Evolutionary conservation across 2,888 invertebrate species (phyloP), one percentile per base, ranked within the genome.

Genomic region (Ophion costatus): DNA sequence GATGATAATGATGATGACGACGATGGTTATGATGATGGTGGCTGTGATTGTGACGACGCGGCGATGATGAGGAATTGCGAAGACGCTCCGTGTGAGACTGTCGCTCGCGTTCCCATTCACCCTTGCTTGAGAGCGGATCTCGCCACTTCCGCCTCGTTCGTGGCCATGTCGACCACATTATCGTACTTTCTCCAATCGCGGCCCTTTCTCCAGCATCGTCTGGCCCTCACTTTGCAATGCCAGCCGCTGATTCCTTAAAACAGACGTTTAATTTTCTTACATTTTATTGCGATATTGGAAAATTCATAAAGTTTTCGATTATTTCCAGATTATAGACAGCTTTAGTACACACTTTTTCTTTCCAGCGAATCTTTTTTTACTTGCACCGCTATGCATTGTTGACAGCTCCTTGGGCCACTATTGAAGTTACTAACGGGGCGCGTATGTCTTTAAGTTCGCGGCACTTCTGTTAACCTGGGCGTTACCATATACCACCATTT

Each of bases 111-210:
- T 83, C 88, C 82, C 85, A 84, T 85, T 82, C 82, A 51, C 79
- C 79, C 73, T 77, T 83, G 75, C 69, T 82, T 38, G 82, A 83
- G 51, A 82, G 87, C 42, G 87, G 89, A 87, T 91, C 89, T 83
- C 90, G 90, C 91, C 91, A 90, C 93, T 93, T 93, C 89, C 92
- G 92, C 86, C 91, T 93, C 81, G 92, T 91, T 67, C 92, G 92
- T 81, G 91, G 92, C 93, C 93, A 90, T 89, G 91, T 91, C 89
- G 91, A 91, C 92, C 93, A 91, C 93, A 93, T 93, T 92, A 93
- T 93, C 92, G 92, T 89, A 87, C 88, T 91, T 88, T 88, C 87
- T 82, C 88, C 88, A 87, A 88, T 89, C 88, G 87, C 86, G 86
- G 88, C 92, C 90, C 91, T 89, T 86, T 90, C 88, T 86, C 89